These are phyloP conservation scores for Dipodomys stephensi DNA, from an alignment of 2,113 vertebrate species.

Conservation along the genomic window DNA sequence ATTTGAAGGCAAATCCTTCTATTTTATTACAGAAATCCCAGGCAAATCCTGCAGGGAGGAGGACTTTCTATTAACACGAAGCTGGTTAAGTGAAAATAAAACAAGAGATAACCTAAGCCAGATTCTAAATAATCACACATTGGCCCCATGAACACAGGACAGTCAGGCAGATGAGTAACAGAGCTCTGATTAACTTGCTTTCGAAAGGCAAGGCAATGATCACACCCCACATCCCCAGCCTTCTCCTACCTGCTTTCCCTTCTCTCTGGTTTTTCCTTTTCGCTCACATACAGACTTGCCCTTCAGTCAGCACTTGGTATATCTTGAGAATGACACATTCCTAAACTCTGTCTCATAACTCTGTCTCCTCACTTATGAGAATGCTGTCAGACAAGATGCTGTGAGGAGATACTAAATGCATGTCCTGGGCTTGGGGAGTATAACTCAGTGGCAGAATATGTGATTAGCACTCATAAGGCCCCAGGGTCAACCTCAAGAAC, in stretches of 20 bases:
- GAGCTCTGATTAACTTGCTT: not conserved
- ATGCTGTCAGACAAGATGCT: not conserved
- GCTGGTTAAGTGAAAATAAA: slow-evolving; percentile 86
- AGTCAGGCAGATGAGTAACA: slow-evolving; percentile 64
- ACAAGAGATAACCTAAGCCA: slow-evolving; percentile 79
- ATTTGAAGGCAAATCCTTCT: slow-evolving; percentile 86
- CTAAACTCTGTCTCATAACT: too few species aligned
- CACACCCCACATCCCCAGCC: not conserved
- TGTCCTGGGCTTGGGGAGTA: not conserved
- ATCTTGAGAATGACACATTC: too few species aligned
- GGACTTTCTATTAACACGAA: slow-evolving; percentile 88
- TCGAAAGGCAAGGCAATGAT: not conserved
- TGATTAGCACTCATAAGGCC: too few species aligned
- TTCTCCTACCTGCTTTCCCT: not conserved
- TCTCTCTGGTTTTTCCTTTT: not conserved
- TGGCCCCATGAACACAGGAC: slow-evolving; percentile 74
- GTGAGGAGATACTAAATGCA: not conserved
- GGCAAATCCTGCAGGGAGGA: slow-evolving; percentile 88
- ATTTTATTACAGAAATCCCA: slow-evolving; percentile 89
- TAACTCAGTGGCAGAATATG: too few species aligned
- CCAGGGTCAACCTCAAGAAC: too few species aligned
- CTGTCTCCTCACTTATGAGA: not conserved
- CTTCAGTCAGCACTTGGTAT: not conserved
- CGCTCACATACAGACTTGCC: not conserved
- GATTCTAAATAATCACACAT: slow-evolving; percentile 82